Base-by-base conservation (phyloP, 2,113 vertebrate genomes). In the Pycnonotus jocosus region DNA sequence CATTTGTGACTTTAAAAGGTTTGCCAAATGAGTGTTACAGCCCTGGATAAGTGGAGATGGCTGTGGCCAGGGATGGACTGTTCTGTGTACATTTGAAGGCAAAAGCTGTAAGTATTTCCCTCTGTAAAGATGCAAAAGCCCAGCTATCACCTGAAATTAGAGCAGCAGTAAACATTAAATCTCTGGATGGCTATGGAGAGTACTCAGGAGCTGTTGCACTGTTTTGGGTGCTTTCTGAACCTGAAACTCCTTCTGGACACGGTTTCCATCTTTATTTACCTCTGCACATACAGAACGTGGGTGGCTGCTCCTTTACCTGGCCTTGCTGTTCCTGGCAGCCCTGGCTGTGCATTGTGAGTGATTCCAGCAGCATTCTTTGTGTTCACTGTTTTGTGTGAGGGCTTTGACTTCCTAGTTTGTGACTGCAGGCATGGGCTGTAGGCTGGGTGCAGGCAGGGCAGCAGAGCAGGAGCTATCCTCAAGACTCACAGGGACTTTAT, bases 361-460 rank as follows among this genome's bases (percentile, higher is more conserved):
- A 14, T 42, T 42, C 30, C 10, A 45, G 38, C 74, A 5, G 0
- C 51, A 15, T n/a, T 54, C 25, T 54, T 60, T 56, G 24, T 35
- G 20, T 25, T 25, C 72, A 24, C 22, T 31, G 7, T 9, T 82
- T 42, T 28, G 4, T 18, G 20, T 7, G 10, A 31, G 28, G 9
- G 12, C 14, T 77, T 37, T 64, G 64, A 22, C 27, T 56, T 78
- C 54, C 54, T 35, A 12, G 13, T 7, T 60, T 50, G 57, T 53
- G 70, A 20, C 21, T 1, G 1, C 2, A 0, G 66, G 42, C 69
- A n/a, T 11, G 60, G 44, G n/a, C 38, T 61, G 6, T 10, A 50
- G 77, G 56, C 17, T 70, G 53, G 44, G 56, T 74, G n/a, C 9
- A 2, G 21, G 47, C 15, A 8, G 5, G 47, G 38, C 60, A 92